Evolutionary conservation across 2,113 vertebrate genomes (phyloP).

Genomic region (Rhinichthys klamathensis): DNA sequence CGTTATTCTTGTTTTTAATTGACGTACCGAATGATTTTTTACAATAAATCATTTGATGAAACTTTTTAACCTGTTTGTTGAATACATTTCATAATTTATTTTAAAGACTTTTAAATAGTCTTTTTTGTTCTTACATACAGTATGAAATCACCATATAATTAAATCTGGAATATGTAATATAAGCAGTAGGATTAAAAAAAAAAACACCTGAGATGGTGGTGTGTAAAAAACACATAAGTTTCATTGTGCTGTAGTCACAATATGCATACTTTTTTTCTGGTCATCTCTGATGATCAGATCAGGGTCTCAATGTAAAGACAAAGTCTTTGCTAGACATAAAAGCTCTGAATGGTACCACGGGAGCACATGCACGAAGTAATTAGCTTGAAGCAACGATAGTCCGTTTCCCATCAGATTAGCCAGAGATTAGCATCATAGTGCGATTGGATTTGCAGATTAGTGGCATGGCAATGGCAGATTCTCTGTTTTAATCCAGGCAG

Average conservation of each 20-base stretch:
- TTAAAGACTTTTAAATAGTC: not conserved
- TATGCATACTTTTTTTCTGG: not conserved
- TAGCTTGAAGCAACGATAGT: conserved; percentile 23
- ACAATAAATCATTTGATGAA: not conserved
- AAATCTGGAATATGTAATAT: not conserved
- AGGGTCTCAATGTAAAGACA: not conserved
- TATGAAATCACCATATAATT: not conserved
- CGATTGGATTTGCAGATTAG: conserved; percentile 57
- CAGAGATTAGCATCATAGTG: conserved; percentile 51
- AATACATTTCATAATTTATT: not conserved
- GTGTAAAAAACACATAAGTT: not conserved
- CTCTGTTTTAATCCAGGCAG: conserved; percentile 30
- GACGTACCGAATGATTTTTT: not conserved
- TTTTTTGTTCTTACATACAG: not conserved
- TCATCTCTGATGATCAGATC: conserved; percentile 7
- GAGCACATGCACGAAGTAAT: not conserved
- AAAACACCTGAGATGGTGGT: not conserved
- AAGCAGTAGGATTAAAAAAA: not conserved
- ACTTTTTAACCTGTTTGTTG: not conserved
- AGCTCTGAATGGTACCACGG: conserved; percentile 11
- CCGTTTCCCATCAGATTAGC: conserved; percentile 46
- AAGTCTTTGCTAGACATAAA: conserved; percentile 13
- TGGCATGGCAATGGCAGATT: conserved; percentile 14
- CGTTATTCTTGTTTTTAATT: not conserved
- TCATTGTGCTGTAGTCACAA: not conserved